phyloP scores from a whole-genome alignment of 2,113 vertebrate genomes.

The Bos javanicus region DNA sequence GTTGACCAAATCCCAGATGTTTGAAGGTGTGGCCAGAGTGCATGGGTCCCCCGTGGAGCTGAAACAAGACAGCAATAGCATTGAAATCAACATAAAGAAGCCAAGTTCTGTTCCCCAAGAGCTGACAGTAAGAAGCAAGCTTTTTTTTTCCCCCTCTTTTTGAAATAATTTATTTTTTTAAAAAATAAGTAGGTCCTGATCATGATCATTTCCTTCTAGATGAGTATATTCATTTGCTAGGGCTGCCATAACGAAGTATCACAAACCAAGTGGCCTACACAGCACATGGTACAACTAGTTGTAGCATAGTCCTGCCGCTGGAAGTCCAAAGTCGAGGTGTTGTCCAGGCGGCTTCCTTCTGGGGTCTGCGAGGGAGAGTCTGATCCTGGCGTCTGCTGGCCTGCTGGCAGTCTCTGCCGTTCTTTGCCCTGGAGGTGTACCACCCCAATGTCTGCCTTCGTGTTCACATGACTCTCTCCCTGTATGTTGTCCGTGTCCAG shows the following conservation, averaged over 20 bases:
- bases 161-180: slow-evolving; percentile 34
- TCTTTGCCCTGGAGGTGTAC: background rate
- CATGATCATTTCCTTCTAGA: background rate
- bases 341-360: background rate
- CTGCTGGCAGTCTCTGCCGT: background rate
- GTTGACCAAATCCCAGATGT: slow-evolving; percentile 78
- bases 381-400: background rate
- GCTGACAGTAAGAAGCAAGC: slow-evolving; percentile 77
- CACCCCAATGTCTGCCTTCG: background rate
- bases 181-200: background rate
- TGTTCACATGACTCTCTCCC: fast-evolving
- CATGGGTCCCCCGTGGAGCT: slow-evolving; percentile 56
- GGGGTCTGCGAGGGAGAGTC: background rate
- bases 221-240: background rate
- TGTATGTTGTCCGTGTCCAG: background rate
- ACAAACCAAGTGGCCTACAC: background rate
- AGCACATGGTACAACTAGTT: background rate
- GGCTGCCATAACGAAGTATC: background rate
- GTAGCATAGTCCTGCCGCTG: background rate
- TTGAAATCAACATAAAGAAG: slow-evolving; percentile 81
- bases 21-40: slow-evolving; percentile 77
- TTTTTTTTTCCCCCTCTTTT: slow-evolving; percentile 18
- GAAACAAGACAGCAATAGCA: slow-evolving; percentile 74
- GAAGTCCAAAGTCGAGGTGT: background rate
- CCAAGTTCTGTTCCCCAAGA: slow-evolving; percentile 76